phyloP scores from a whole-genome alignment of 2,113 vertebrate species.

The Macrotus californicus region DNA sequence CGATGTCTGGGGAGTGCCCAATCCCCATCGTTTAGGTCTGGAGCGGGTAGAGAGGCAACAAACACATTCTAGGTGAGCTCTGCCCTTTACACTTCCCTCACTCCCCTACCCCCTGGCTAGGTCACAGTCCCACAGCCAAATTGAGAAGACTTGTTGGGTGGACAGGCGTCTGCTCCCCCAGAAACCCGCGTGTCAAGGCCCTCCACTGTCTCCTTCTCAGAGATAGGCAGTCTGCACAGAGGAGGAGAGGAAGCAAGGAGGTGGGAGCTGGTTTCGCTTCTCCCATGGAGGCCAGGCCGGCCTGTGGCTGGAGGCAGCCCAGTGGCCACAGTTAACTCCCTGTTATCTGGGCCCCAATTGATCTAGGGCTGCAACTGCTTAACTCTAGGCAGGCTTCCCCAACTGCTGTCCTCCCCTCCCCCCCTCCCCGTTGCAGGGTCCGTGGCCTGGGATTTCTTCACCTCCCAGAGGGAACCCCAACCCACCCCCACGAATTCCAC shows the following conservation, averaged over 20 bases:
- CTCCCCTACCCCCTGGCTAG: not conserved
- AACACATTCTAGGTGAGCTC: conserved; percentile 12
- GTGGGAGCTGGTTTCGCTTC: conserved; percentile 42
- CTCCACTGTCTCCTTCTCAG: not conserved
- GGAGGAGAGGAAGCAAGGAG: conserved; percentile 35
- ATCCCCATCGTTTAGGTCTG: not conserved
- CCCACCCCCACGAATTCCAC: not conserved
- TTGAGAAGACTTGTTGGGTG: not conserved
- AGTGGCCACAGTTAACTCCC: conserved; percentile 48
- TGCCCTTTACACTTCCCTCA: conserved; percentile 27
- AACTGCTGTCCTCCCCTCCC: not conserved
- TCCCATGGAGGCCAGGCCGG: not conserved
- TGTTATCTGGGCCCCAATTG: conserved; percentile 40
- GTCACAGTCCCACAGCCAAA: not conserved
- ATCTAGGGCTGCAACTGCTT: not conserved
- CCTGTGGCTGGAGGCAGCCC: not conserved
- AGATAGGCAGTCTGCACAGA: not conserved
- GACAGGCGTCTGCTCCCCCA: not conserved
- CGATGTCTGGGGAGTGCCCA: not conserved
- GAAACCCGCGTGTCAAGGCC: not conserved
- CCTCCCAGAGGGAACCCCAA: not conserved
- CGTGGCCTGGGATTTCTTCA: not conserved
- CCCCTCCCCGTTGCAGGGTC: no score
- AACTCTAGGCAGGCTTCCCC: not conserved
- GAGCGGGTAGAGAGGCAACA: not conserved